A percentile compares a stretch with the other conserved stretches of the same genome.
Evolutionary conservation across 2,113 vertebrate species (phyloP).

Genomic region (Balaeniceps rex): DNA sequence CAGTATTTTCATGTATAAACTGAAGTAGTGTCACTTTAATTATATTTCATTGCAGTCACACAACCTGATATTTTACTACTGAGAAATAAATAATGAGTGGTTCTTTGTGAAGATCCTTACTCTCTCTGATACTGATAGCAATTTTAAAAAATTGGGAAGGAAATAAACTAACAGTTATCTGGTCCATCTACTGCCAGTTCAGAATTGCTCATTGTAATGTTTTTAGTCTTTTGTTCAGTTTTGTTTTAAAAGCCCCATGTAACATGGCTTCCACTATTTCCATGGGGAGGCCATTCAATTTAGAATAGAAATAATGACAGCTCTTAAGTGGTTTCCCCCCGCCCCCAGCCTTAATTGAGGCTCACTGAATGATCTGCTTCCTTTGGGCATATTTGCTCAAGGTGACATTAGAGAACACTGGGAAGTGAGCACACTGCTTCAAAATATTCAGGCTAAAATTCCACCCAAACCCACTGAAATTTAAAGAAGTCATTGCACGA

Average conservation of each 20-base stretch:
- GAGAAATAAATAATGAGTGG: neutral
- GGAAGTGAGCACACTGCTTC: neutral
- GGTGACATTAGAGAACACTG: slow-evolving; percentile 46
- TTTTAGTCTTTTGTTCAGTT: slow-evolving; percentile 7
- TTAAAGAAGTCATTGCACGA: neutral
- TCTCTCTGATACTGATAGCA: neutral
- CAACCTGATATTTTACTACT: neutral
- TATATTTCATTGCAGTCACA: neutral
- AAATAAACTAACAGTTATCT: neutral
- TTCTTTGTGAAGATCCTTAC: neutral
- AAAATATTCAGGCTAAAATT: slow-evolving; percentile 3
- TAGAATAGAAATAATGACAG: slow-evolving; percentile 57
- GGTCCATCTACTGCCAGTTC: neutral
- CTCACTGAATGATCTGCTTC: slow-evolving; percentile 36
- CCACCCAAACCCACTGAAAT: neutral
- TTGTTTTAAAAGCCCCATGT: neutral
- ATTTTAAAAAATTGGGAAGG: neutral
- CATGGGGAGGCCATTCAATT: slow-evolving; percentile 43
- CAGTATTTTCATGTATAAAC: neutral
- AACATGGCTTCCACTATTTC: slow-evolving; percentile 6
- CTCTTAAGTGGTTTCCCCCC: slow-evolving; percentile 20
- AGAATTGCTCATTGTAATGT: neutral
- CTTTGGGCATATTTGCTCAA: slow-evolving; percentile 61
- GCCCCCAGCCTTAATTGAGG: slow-evolving; percentile 31
- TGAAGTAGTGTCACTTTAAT: neutral